phyloP scores from a whole-genome alignment of 1,140 invertebrate species.

The Plodia interpunctella region DNA sequence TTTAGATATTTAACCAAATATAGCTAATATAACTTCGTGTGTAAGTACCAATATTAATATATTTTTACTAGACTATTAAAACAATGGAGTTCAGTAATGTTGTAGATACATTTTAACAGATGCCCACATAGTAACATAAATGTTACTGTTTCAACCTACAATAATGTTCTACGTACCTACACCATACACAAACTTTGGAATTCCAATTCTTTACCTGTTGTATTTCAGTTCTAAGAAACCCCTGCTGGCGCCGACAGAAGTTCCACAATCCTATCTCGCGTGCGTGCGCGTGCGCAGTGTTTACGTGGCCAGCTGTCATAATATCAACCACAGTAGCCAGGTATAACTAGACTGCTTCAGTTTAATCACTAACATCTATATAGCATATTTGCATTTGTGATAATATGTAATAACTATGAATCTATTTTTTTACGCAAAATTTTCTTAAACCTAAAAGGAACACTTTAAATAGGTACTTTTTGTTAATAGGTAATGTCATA shows the following conservation, averaged over 20 bases:
- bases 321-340: conserved; percentile 23
- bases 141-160: neutral
- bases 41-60: no score
- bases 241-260: conserved; percentile 39
- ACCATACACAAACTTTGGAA: neutral
- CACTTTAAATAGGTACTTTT: no score
- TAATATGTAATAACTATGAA: no score
- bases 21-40: no score
- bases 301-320: conserved; percentile 60
- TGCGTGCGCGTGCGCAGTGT: conserved; percentile 38
- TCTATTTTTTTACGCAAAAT: no score
- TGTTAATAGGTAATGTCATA: no score
- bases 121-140: no score
- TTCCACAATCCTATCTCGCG: conserved; percentile 40
- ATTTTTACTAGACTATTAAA: no score
- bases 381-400: neutral
- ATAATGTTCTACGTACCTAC: neutral
- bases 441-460: no score
- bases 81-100: no score
- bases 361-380: neutral
- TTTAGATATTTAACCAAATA: no score
- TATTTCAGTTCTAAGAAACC: conserved; percentile 19
- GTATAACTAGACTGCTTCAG: conserved; percentile 16
- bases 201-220: conserved; percentile 4
- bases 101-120: no score